Evolutionary conservation across 2,888 invertebrate genomes (phyloP), one percentile per base, ranked within the genome.

Genomic region (Leucoptera coffeella): DNA sequence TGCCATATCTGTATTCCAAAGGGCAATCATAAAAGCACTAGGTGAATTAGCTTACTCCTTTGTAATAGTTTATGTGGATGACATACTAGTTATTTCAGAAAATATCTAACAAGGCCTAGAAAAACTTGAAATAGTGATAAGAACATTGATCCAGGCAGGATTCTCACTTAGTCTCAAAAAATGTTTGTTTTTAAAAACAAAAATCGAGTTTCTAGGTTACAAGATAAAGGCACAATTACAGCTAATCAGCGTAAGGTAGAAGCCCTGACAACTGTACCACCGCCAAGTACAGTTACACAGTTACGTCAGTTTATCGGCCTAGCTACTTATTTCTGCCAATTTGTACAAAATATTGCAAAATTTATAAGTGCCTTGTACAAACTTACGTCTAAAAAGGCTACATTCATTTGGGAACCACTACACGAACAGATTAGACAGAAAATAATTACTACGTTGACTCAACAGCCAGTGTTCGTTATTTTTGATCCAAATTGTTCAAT

Each of bases 141-240:
- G 15, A 2, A 11, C n/a, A 4, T 14, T 29, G 1, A 20, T 29
- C 9, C 12, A 23, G 8, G 23, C 23, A 13, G 38, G 36, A 0
- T 39, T 40, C 27, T 38, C 37, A 1, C n/a, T 42, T 0, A 42
- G 41, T 13, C 4, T 38, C 1, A 26, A 27, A 6, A 41, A 41
- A 23, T 41, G 38, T 14, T 27, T 35, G 0, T 41, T 41, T 25
- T 21, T 39, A 1, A 38, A 33, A 17, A 22, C 7, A 1, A 5
- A 14, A 1, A 29, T 41, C 1, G 31, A 40, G 13, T 40, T 28
- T 28, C 14, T 41, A 2, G 39, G 39, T 0, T 38, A 28, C 26
- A 33, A 33, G 4, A 26, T 42, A 19, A 14, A 1, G 39, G 41
- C 4, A 11, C 37, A 14, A 12, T 41, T 0, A 13, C 26, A 4